These are phyloP conservation scores for Lepidostoma basale DNA, from an alignment of 1,140 invertebrate species.

Conservation along the genomic window DNA sequence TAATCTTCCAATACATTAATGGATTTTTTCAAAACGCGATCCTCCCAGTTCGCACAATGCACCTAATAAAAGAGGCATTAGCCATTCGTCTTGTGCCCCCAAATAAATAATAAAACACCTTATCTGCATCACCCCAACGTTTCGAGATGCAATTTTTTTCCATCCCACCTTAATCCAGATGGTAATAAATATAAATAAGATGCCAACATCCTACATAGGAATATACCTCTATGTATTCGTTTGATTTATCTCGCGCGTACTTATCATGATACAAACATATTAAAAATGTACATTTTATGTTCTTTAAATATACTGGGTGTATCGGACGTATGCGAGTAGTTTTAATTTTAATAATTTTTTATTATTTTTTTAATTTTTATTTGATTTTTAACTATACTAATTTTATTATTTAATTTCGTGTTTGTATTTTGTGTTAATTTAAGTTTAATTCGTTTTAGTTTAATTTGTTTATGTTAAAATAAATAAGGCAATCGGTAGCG, in stretches of 20 bases:
- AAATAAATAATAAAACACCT: slow-evolving; percentile 45
- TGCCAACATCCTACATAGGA: neutral
- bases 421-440: no score
- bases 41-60: slow-evolving; percentile 29
- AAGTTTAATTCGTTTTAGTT: no score
- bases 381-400: no score
- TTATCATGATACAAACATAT: neutral
- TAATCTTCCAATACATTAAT: slow-evolving; percentile 18
- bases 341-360: no score
- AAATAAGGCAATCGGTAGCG: no score
- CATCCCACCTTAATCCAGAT: slow-evolving; percentile 25
- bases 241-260: neutral
- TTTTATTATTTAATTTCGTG: no score
- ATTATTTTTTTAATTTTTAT: no score
- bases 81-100: slow-evolving; percentile 32
- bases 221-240: slow-evolving; percentile 1
- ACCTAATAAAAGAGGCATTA: slow-evolving; percentile 30
- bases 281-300: no score
- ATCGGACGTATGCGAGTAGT: no score
- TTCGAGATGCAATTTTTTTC: slow-evolving; percentile 33
- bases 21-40: slow-evolving; percentile 33
- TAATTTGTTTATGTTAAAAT: no score
- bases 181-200: slow-evolving; percentile 29
- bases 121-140: slow-evolving; percentile 36
- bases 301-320: no score